Percentiles rank a stretch among this genome's conserved stretches.
Evolutionary conservation across 2,797 vertebrate genomes (phyloP).

Genomic region (Masticophis lateralis): DNA sequence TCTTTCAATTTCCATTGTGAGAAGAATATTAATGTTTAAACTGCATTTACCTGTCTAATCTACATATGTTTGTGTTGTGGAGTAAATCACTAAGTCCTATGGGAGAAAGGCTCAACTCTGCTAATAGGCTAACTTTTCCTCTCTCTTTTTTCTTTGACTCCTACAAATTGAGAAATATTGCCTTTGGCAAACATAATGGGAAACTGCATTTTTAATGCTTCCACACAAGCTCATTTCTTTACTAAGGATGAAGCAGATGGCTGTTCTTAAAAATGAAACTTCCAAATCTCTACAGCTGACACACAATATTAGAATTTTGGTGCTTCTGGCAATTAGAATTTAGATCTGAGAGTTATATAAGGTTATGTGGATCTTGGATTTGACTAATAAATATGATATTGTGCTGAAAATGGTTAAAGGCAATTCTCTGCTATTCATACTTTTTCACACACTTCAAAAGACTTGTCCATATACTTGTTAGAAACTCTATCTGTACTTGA

Average conservation of each 20-base stretch:
- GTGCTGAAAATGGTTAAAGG: constrained; percentile 39
- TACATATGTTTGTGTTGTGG: constrained; percentile 69
- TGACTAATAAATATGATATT: constrained; percentile 20
- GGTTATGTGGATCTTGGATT: constrained; percentile 43
- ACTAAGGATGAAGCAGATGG: constrained; percentile 64
- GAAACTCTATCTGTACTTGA: neutral
- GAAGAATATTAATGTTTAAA: constrained; percentile 70
- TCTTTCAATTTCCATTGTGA: constrained; percentile 67
- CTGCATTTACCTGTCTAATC: constrained; percentile 71
- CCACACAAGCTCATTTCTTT: constrained; percentile 63
- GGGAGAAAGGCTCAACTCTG: constrained; percentile 58
- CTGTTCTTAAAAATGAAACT: constrained; percentile 68
- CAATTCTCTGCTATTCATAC: constrained; percentile 44
- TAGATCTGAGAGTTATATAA: constrained; percentile 45
- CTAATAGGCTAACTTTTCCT: constrained; percentile 70
- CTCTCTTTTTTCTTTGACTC: constrained; percentile 63
- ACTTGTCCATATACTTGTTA: neutral
- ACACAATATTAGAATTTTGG: constrained; percentile 52
- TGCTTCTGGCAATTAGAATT: constrained; percentile 51
- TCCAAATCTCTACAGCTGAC: constrained; percentile 48
- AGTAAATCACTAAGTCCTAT: constrained; percentile 61
- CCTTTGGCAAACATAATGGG: constrained; percentile 69
- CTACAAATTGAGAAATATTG: constrained; percentile 75
- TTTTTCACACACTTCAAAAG: constrained; percentile 32
- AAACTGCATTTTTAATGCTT: constrained; percentile 71